A percentile compares a stretch with the other conserved stretches of the same genome.
phyloP scores from a whole-genome alignment of 1,140 invertebrate species.

The Sycophaga agraensis region DNA sequence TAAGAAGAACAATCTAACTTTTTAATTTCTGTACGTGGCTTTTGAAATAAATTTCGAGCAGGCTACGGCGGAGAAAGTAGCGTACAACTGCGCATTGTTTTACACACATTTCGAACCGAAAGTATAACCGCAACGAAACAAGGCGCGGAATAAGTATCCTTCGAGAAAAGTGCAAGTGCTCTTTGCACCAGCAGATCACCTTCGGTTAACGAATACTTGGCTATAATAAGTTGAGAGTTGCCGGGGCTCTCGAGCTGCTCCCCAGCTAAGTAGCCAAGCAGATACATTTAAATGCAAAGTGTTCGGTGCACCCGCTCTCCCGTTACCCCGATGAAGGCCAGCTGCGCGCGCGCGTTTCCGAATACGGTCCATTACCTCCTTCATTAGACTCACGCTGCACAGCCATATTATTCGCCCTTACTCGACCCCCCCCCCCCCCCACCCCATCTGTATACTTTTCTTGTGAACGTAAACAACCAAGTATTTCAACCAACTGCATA shows the following conservation, averaged over 20 bases:
- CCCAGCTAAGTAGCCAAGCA: conserved; percentile 35
- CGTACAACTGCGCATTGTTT: too few species aligned
- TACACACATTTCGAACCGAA: too few species aligned
- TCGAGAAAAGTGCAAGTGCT: too few species aligned
- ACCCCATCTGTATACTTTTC: not conserved
- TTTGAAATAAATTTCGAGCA: too few species aligned
- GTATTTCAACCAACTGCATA: too few species aligned
- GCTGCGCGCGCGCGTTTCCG: not conserved
- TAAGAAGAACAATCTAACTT: too few species aligned
- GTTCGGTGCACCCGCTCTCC: conserved; percentile 31
- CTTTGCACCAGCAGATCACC: not conserved
- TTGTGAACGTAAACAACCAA: not conserved
- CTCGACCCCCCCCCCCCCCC: too few species aligned
- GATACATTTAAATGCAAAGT: conserved; percentile 41
- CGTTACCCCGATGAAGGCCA: not conserved
- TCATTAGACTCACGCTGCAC: conserved; percentile 15
- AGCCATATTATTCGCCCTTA: conserved; percentile 13
- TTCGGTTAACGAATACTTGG: conserved; percentile 6
- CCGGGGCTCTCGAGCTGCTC: conserved; percentile 31
- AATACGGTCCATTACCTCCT: conserved; percentile 22
- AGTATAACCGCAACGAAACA: too few species aligned
- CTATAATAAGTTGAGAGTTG: not conserved
- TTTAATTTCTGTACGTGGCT: too few species aligned
- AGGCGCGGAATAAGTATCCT: not conserved
- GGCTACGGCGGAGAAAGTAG: too few species aligned